Conservation (phyloP, 35 echinoderm and acorn worm genomes). For the Heliocidaris tuberculata region DNA sequence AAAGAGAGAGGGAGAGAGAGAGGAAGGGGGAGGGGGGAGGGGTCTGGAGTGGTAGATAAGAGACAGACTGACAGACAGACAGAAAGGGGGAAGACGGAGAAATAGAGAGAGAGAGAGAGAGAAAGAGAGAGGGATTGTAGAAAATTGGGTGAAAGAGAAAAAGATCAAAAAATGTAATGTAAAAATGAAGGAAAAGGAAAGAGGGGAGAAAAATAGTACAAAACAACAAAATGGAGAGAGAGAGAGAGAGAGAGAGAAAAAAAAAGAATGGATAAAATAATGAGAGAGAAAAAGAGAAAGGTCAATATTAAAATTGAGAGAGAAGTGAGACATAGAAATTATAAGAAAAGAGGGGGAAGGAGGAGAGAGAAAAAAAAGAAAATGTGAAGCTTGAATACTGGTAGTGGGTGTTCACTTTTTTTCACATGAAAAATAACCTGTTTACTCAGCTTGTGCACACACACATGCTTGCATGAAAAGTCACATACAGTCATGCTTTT, state of each 20-base stretch:
- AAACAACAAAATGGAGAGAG: background rate
- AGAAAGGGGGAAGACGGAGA: no score
- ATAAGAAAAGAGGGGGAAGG: no score
- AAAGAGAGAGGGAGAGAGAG: background rate
- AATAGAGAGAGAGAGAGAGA: no score
- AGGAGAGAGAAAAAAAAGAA: background rate
- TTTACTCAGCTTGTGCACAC: background rate
- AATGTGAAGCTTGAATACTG: background rate
- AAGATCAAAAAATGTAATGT: no score
- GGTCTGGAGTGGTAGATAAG: no score
- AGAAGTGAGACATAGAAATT: no score
- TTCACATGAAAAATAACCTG: background rate
- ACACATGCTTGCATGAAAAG: background rate
- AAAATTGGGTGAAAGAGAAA: no score
- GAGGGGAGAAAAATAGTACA: background rate
- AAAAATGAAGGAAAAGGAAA: no score
- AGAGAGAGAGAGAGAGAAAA: background rate
- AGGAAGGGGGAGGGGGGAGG: background rate
- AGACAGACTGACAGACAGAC: no score
- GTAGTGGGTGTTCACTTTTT: background rate
- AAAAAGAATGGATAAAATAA: background rate
- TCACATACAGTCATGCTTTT: background rate
- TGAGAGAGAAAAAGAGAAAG: background rate
- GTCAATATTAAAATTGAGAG: background rate
- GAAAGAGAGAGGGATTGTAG: no score